Evolutionary conservation across 92 coral and sea anemone species (phyloP), one percentile per base, ranked within the genome.

Genomic region (Epizoanthus illoricatus): DNA sequence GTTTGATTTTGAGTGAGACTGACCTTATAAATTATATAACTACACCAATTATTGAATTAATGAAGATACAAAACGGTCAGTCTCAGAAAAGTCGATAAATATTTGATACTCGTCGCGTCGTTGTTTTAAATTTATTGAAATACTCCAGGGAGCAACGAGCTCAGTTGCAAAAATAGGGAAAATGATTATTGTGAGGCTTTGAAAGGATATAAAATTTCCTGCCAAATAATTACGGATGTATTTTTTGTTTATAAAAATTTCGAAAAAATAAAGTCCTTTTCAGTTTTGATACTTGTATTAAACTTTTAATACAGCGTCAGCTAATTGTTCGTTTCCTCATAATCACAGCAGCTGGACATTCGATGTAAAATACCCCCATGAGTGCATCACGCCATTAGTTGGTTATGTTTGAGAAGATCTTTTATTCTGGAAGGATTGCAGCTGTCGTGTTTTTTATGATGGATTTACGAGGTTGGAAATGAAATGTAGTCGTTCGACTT

Each of bases 71-170:
- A 68, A 68, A 68, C 45, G 72, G 47, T 68, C 72, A 68, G 39
- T 39, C 43, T 68, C n/a, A 16, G n/a, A 66, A 36, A 28, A 66
- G 71, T 11, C 72, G 72, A 68, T 68, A 68, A 36, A 68, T 65
- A 65, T 39, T 68, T 68, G 19, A 68, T 68, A 43, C 17, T 41
- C 45, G n/a, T 68, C 20, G 72, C 47, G 45, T 39, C n/a, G 40
- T 66, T 66, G 33, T 10, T 64, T 20, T 19, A 18, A 20, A 64
- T 64, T 64, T 18, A 20, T 10, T 64, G 41, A 6, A 12, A 0
- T 61, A 17, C 15, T 64, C 20, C 11, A 9, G 40, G 9, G 33
- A 3, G 10, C 33, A 21, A 63, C 68, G 28, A 3, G 6, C 16
- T 9, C 70, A 24, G 69, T 45, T 45, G 8, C 7, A 7, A 45